phyloP scores from a whole-genome alignment of 2,113 vertebrate species.

The Hypocryptadius cinnamomeus region DNA sequence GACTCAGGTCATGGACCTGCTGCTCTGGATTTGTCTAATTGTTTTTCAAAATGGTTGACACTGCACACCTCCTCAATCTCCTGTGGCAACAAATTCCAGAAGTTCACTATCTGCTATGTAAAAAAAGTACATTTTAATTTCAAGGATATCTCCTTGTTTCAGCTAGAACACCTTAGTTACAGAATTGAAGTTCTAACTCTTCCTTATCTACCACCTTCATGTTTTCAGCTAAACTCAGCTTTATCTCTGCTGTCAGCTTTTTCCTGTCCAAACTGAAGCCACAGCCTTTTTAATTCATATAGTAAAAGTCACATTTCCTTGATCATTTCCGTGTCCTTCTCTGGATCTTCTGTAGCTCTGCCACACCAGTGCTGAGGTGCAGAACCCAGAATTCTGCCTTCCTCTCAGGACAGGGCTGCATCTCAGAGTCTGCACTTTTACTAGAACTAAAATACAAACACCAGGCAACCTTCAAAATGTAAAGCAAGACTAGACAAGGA shows the following conservation, averaged over 20 bases:
- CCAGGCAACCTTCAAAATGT: not conserved
- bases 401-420: not conserved
- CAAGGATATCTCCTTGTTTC: not conserved
- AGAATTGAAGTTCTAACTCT: not conserved
- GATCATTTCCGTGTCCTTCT: not conserved
- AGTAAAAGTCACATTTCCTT: not conserved
- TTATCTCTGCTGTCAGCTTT: not conserved
- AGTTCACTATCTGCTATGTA: not conserved
- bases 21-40: not conserved
- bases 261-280: not conserved
- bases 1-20: not conserved
- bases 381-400: not conserved
- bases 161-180: not conserved
- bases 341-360: not conserved
- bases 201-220: not conserved
- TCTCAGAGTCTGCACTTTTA: not conserved
- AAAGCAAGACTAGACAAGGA: not conserved
- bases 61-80: not conserved
- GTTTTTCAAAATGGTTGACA: not conserved
- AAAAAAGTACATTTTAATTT: not conserved
- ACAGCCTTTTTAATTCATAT: not conserved
- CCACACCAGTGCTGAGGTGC: not conserved
- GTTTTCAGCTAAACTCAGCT: not conserved
- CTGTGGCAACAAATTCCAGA: not conserved
- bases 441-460: not conserved